These are phyloP conservation scores for Hemicordylus capensis DNA, from an alignment of 2,113 vertebrate genomes.

Conservation along the genomic window DNA sequence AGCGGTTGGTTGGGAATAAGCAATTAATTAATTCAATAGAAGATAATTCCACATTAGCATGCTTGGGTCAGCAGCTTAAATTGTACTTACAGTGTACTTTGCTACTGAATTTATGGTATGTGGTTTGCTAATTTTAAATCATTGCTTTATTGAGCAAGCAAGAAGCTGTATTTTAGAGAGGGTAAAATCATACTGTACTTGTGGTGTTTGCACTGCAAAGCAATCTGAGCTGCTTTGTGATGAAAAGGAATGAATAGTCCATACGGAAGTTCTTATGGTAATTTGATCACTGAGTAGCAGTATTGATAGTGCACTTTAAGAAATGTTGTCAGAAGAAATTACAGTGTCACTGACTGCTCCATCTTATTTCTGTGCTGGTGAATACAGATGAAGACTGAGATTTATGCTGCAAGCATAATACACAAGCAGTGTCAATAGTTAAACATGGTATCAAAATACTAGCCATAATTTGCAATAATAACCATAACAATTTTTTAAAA, in stretches of 20 bases:
- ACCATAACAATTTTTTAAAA: not conserved
- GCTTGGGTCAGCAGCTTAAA: not conserved
- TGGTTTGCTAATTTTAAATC: not conserved
- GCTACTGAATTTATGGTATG: not conserved
- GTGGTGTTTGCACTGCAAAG: not conserved
- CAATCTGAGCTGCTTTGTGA: not conserved
- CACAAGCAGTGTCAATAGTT: not conserved
- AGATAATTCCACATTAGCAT: not conserved
- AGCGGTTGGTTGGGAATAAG: not conserved
- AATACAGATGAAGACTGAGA: not conserved
- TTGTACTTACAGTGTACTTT: not conserved
- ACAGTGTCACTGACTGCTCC: not conserved
- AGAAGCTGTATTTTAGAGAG: not conserved
- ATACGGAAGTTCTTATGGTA: not conserved
- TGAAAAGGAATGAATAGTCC: not conserved
- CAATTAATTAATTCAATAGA: not conserved
- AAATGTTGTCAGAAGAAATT: not conserved
- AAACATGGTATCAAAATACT: not conserved
- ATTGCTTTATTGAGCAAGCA: not conserved
- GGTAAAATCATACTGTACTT: not conserved
- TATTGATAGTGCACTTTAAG: not conserved
- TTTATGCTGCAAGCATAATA: not conserved
- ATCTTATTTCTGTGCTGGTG: not conserved
- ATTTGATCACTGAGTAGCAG: not conserved
- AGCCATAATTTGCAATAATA: not conserved